A percentile compares a stretch with the other conserved stretches of the same genome.
phyloP scores from a whole-genome alignment of 2,888 invertebrate genomes.

The Norana najaformis region DNA sequence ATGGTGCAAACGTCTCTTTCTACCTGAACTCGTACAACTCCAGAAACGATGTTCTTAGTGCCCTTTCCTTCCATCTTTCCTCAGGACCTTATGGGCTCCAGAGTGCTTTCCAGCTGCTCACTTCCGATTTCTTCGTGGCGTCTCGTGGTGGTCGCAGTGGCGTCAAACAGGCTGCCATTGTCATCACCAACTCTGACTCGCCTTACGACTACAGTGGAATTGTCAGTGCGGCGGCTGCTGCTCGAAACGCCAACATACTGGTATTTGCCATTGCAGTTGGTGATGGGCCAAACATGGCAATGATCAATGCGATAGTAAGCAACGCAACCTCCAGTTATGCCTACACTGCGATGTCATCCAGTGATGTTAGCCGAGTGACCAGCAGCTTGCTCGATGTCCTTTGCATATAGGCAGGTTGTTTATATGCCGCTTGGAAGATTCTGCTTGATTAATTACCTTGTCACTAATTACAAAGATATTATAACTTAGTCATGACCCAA shows the following conservation, averaged over 20 bases:
- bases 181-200: conserved; percentile 33
- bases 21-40: conserved; percentile 31
- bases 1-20: conserved; percentile 29
- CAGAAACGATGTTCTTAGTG: conserved; percentile 23
- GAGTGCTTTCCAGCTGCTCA: conserved; percentile 21
- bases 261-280: conserved; percentile 26
- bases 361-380: background rate
- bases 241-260: background rate
- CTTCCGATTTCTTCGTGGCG: background rate
- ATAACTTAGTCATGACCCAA: background rate
- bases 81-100: conserved; percentile 20
- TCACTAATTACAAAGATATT: background rate
- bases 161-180: conserved; percentile 23
- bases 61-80: conserved; percentile 25
- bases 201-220: conserved; percentile 25
- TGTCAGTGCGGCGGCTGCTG: background rate
- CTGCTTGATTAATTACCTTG: background rate
- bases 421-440: background rate
- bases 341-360: background rate
- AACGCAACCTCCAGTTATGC: background rate
- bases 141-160: conserved; percentile 21
- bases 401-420: background rate
- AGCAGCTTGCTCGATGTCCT: background rate
- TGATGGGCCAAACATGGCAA: conserved; percentile 13
- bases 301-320: conserved; percentile 21